Evolutionary conservation across 1,140 invertebrate species (phyloP), one percentile per base, ranked within the genome.

Genomic region (Trachymyrmex septentrionalis): DNA sequence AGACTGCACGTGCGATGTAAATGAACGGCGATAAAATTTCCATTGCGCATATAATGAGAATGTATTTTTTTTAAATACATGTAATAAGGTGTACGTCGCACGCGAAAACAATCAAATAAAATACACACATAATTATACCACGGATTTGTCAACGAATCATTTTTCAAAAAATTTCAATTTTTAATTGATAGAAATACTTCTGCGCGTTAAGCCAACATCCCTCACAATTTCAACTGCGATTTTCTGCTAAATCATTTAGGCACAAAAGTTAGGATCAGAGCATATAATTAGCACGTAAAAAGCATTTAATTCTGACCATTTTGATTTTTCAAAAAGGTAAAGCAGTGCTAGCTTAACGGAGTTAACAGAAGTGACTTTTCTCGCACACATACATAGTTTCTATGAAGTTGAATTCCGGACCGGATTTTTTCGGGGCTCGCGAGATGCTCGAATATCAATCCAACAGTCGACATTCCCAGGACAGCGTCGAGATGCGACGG

Each of bases 381-480:
- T 24, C 50, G 3, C 14, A 12, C 19, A 10, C 10, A 66, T 19
- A 10, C 10, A 66, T 19, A 4, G 6, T 14, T 24, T 48, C 38
- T 24, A 44, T 44, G 6, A 21, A 16, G 38, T 21, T 21, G n/a
- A 55, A 71, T 12, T 50, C 38, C 27, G 6, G 2, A 34, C 10
- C 66, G 34, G 21, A 59, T 81, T 59, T 59, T 44, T 27, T 71
- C 50, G 10, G 27, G 48, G n/a, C 24, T 48, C 72, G 73, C 44
- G 71, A 86, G 71, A 88, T 69, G 61, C 64, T 88, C 59, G 76
- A 80, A 86, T 86, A 89, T 86, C 84, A 48, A 34, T 19, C 57
- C 48, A 21, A 80, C 64, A 34, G 30, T 48, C 55, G 66, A 87
- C 86, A 64, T 86, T 57, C 72, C 48, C 73, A 50, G 14, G 19